Evolutionary conservation across 2,888 invertebrate species (phyloP).

Genomic region (Dynastes maya): DNA sequence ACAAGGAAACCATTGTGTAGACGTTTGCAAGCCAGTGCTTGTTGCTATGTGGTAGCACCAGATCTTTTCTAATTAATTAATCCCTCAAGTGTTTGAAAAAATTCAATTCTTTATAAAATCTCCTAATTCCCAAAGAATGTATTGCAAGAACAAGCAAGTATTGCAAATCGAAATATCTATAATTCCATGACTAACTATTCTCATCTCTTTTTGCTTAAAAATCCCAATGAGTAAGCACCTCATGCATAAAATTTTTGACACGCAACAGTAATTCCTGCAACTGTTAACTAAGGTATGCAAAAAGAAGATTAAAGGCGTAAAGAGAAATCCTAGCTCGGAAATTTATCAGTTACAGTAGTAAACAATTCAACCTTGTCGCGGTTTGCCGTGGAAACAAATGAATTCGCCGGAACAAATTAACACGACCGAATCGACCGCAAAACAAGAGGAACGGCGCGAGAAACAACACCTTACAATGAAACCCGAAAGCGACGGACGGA

Average conservation of each 20-base stretch:
- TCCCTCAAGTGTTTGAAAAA: no score
- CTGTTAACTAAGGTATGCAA: background rate
- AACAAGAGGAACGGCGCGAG: conserved; percentile 27
- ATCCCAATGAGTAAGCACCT: background rate
- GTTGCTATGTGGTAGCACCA: no score
- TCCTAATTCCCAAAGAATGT: no score
- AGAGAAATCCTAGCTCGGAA: no score
- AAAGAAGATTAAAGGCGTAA: background rate
- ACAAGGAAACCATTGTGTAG: no score
- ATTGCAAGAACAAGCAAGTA: no score
- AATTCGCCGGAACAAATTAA: conserved; percentile 37
- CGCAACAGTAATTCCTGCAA: background rate
- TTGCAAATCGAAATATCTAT: no score
- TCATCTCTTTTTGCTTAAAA: no score
- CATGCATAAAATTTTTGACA: conserved; percentile 6
- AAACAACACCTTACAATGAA: conserved; percentile 31
- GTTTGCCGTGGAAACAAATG: conserved; percentile 9
- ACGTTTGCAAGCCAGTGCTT: no score
- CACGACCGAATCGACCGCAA: conserved; percentile 32
- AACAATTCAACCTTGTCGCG: conserved; percentile 27
- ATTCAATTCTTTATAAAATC: no score
- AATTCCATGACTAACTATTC: no score
- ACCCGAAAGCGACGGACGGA: conserved; percentile 12
- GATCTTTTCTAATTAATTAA: no score
- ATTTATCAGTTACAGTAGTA: background rate